Base-by-base conservation (phyloP, 1,140 invertebrate genomes). In the Zelostemma sp. region DNA sequence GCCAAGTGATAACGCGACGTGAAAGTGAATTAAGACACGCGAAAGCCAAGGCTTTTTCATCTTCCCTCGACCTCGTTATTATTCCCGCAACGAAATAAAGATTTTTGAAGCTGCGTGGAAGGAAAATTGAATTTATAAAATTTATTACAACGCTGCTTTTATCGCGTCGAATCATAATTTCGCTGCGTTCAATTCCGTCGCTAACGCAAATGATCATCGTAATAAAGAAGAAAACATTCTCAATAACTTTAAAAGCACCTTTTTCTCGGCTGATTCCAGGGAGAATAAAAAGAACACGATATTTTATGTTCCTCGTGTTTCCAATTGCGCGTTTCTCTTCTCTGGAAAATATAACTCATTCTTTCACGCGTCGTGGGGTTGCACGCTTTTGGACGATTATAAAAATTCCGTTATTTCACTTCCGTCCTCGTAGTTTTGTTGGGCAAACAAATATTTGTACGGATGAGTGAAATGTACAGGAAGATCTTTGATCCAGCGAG, bases 241-340 rank as follows among this genome's bases (percentile, higher is more conserved):
- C 41, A 21, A 62, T 62, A 19, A 43, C 21, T 43, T 21, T 49
- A 35, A 62, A 62, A 62, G 49, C 41, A 46, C 38, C 28, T 60
- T 53, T 38, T n/a, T n/a, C 49, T 61, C 33, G 41, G 41, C n/a
- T n/a, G 58, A 61, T 53, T 61, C 49, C 47, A 43, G 15, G 16
- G 31, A 50, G 48, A 45, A 33, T 15, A 19, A 15, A 12, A 43
- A 31, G 45, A 61, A 46, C 40, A 41, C 51, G 47, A 47, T 61
- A 61, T 47, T 53, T 61, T 61, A 61, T 53, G 46, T 61, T 61
- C 8, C 48, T 49, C 40, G 31, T 61, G 45, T 61, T 61, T 61
- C 48, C 51, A 46, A 53, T 53, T 61, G 50, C 46, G 28, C 41
- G 41, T 43, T 47, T 33, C 48, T 40, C 54, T 28, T 25, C 41